A percentile compares a stretch with the other conserved stretches of the same genome.
These are phyloP conservation scores for Neopipo cinnamomea DNA, from an alignment of 2,113 vertebrate species.

Conservation along the genomic window DNA sequence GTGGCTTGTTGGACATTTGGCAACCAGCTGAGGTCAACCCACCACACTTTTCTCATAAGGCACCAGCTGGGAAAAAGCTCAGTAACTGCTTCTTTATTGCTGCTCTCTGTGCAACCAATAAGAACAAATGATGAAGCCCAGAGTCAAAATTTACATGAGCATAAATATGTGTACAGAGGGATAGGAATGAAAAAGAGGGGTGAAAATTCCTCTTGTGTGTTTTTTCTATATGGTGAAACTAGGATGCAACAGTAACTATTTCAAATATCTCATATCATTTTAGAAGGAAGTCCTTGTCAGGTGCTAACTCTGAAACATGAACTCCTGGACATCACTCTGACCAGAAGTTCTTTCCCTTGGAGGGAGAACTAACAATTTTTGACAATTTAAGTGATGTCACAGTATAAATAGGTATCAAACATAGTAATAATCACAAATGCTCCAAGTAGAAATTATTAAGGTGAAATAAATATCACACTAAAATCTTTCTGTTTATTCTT, in stretches of 20 bases:
- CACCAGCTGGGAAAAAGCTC: background rate
- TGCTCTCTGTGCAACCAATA: background rate
- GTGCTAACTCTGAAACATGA: background rate
- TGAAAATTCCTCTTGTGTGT: background rate
- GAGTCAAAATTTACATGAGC: background rate
- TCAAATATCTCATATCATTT: background rate
- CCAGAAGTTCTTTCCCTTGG: background rate
- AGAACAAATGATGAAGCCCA: background rate
- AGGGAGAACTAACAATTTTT: background rate
- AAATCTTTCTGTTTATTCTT: background rate
- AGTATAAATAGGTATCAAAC: background rate
- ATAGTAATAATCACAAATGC: background rate
- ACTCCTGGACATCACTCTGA: background rate
- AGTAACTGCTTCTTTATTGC: background rate
- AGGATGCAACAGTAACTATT: background rate
- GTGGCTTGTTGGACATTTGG: background rate
- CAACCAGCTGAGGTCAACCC: accelerated
- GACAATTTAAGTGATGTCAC: background rate
- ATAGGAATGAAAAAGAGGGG: background rate
- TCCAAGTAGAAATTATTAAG: background rate
- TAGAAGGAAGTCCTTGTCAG: background rate
- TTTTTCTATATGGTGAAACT: background rate
- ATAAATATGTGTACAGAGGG: background rate
- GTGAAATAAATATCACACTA: background rate
- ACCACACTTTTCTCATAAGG: background rate